phyloP scores from a whole-genome alignment of 2,888 invertebrate species.

The Limnephilus auricula region DNA sequence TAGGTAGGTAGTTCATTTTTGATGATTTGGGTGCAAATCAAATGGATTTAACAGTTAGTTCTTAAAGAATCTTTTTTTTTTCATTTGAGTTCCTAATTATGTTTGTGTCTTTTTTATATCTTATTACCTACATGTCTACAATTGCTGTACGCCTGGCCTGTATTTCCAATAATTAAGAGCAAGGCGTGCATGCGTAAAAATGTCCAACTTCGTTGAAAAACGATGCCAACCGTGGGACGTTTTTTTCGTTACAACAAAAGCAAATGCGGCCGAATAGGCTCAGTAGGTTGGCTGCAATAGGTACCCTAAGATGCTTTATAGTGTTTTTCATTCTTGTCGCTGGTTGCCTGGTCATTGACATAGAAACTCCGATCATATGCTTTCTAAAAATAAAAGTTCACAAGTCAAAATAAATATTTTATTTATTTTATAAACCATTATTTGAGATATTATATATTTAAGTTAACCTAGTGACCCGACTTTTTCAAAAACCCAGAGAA shows the following conservation, averaged over 20 bases:
- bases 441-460: neutral
- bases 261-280: neutral
- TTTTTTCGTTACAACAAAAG: neutral
- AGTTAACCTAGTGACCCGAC: neutral
- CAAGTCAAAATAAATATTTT: neutral
- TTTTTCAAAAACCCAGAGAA: neutral
- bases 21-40: neutral
- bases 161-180: too few relatives aligned
- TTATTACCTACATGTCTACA: neutral
- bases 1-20: neutral
- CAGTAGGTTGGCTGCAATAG: neutral
- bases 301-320: neutral
- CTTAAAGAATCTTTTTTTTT: neutral
- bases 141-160: too few relatives aligned
- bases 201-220: neutral
- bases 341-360: neutral
- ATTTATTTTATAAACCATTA: neutral
- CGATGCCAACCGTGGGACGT: neutral
- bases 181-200: neutral
- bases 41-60: neutral
- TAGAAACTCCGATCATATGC: neutral
- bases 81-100: neutral
- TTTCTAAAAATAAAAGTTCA: neutral
- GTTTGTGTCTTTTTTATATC: neutral
- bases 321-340: neutral